Conservation (phyloP, 2,888 invertebrate genomes). For the Microctonus brassicae region DNA sequence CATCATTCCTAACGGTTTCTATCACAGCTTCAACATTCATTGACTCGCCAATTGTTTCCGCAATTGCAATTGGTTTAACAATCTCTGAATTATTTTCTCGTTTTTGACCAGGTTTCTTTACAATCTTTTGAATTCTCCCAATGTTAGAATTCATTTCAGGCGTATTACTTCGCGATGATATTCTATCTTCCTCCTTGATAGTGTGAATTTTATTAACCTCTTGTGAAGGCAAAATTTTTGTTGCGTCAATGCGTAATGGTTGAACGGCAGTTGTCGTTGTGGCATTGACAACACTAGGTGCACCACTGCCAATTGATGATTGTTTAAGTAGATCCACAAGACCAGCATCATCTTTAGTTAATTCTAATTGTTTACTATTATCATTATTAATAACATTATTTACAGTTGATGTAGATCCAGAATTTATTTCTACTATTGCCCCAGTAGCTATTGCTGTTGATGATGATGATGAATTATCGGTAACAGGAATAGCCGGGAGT, state of each 20-base stretch:
- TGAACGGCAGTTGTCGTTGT: slow-evolving; percentile 65
- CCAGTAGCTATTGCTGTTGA: not conserved
- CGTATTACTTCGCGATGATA: not conserved
- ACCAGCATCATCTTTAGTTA: slow-evolving; percentile 43
- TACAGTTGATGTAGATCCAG: not conserved
- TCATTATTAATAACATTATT: not conserved
- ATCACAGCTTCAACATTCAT: slow-evolving; percentile 16
- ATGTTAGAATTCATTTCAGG: slow-evolving; percentile 5
- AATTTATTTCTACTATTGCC: too few species aligned
- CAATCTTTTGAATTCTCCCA: not conserved
- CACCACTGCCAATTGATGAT: slow-evolving; percentile 57
- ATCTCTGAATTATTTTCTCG: not conserved
- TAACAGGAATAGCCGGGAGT: not conserved
- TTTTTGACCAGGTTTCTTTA: not conserved
- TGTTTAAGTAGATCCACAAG: slow-evolving; percentile 60
- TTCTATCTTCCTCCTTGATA: slow-evolving; percentile 26
- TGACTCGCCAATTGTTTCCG: slow-evolving; percentile 5
- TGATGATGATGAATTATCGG: slow-evolving; percentile 9
- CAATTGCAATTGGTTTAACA: not conserved
- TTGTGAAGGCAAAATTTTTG: slow-evolving; percentile 44
- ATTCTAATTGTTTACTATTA: not conserved
- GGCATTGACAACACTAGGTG: slow-evolving; percentile 64
- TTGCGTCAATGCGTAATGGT: slow-evolving; percentile 62
- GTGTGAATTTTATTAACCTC: slow-evolving; percentile 23
- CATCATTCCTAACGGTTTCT: not conserved